Conservation (phyloP, 2,113 vertebrate genomes). For the Coreoperca whiteheadi region DNA sequence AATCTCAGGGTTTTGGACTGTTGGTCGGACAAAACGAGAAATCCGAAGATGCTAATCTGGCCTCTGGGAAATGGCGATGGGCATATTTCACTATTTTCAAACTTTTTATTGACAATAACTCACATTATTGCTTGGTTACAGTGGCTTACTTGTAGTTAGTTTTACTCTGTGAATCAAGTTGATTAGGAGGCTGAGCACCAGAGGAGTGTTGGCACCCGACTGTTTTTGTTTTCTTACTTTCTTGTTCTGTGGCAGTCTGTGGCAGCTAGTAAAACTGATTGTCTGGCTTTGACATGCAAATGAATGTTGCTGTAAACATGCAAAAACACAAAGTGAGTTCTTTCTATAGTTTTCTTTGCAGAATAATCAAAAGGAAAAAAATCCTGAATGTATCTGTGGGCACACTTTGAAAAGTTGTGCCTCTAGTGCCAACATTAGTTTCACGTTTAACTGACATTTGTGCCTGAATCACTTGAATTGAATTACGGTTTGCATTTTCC, state of each 20-base stretch:
- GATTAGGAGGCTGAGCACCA: background rate
- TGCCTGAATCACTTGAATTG: background rate
- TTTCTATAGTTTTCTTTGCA: background rate
- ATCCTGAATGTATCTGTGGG: background rate
- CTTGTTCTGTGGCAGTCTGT: background rate
- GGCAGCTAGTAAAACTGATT: background rate
- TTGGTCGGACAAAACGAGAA: background rate
- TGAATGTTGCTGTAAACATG: background rate
- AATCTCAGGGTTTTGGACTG: background rate
- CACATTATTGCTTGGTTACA: background rate
- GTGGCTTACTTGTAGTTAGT: background rate
- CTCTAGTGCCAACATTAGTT: background rate
- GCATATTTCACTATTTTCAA: background rate
- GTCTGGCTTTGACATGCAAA: background rate
- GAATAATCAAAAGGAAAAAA: background rate
- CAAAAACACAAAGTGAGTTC: background rate
- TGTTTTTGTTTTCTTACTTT: background rate
- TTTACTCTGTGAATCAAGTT: background rate
- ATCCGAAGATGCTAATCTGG: background rate
- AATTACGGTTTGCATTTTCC: no score
- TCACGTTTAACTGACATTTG: background rate
- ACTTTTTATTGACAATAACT: background rate
- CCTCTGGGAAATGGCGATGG: no score
- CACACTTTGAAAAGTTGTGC: background rate
- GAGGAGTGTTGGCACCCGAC: background rate